Evolutionary conservation across 2,797 vertebrate species (phyloP).

Genomic region (Pangasius sanitwongsei): DNA sequence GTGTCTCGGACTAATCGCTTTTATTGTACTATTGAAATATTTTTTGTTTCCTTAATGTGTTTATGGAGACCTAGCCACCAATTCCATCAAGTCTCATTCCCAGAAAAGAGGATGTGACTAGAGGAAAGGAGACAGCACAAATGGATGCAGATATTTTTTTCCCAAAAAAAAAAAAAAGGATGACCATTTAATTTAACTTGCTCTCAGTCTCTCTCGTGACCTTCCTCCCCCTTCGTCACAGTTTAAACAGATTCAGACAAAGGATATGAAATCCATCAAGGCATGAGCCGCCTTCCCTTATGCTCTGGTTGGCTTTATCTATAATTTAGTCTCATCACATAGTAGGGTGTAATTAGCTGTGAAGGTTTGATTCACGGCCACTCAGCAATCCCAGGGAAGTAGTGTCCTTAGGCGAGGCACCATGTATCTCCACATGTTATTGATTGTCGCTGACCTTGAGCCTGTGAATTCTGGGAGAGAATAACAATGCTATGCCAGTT

Average conservation of each 20-base stretch:
- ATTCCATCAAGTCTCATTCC: not conserved
- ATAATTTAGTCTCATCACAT: not conserved
- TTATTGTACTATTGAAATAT: not conserved
- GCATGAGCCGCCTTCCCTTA: not conserved
- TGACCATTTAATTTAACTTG: not conserved
- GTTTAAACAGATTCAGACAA: not conserved
- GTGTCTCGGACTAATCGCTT: too few relatives aligned
- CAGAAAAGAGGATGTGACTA: not conserved
- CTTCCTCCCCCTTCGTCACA: not conserved
- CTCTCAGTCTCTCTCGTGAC: not conserved
- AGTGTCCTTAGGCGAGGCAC: not conserved
- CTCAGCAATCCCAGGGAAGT: not conserved
- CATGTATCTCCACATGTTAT: not conserved
- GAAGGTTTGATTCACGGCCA: not conserved
- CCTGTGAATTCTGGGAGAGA: conserved; percentile 11
- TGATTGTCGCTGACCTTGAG: not conserved
- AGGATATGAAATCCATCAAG: not conserved
- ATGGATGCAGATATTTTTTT: not conserved
- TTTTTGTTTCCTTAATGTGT: not conserved
- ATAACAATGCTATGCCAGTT: not conserved
- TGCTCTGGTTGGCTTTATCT: not conserved
- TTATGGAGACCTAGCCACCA: not conserved
- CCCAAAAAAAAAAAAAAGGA: too few relatives aligned
- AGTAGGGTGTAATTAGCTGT: not conserved
- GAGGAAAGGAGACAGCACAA: not conserved